Conservation (phyloP, 1,140 invertebrate species). For the Apis cerana region DNA sequence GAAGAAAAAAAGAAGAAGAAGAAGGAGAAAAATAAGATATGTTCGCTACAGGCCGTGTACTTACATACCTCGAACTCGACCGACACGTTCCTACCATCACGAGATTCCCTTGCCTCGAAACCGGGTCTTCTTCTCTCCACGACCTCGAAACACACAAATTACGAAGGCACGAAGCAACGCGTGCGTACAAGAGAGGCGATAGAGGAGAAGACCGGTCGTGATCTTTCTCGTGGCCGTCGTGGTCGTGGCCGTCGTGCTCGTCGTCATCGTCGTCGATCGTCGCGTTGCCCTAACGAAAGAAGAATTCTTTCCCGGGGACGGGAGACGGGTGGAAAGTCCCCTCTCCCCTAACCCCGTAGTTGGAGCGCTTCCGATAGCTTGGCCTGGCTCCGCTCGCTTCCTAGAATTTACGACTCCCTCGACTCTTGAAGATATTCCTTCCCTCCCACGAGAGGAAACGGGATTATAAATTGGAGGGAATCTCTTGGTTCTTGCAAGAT, state of each 20-base stretch:
- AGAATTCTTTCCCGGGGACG: constrained; percentile 26
- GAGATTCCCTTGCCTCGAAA: constrained; percentile 58
- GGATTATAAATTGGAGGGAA: constrained; percentile 38
- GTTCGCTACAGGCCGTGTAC: constrained; percentile 34
- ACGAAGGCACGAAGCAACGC: constrained; percentile 53
- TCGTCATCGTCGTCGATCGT: neutral
- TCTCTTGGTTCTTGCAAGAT: constrained; percentile 27
- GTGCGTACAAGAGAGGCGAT: constrained; percentile 35
- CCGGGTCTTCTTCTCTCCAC: constrained; percentile 67
- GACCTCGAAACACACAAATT: constrained; percentile 70
- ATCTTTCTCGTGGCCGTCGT: neutral
- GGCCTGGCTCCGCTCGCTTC: neutral
- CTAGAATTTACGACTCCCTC: constrained; percentile 34
- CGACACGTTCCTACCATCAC: constrained; percentile 52
- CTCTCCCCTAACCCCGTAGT: neutral
- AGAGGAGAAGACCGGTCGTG: constrained; percentile 35
- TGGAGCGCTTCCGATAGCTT: constrained; percentile 24
- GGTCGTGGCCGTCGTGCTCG: neutral
- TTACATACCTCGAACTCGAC: constrained; percentile 59
- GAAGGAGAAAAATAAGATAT: constrained; percentile 19
- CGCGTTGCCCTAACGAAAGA: neutral
- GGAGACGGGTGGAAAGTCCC: constrained; percentile 42
- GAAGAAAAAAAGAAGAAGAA: neutral
- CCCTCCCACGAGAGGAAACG: constrained; percentile 16
- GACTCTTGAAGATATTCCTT: constrained; percentile 2